Percentiles rank a stretch among this genome's conserved stretches.
Conservation (phyloP, 2,113 vertebrate species). For the Prunella himalayana region DNA sequence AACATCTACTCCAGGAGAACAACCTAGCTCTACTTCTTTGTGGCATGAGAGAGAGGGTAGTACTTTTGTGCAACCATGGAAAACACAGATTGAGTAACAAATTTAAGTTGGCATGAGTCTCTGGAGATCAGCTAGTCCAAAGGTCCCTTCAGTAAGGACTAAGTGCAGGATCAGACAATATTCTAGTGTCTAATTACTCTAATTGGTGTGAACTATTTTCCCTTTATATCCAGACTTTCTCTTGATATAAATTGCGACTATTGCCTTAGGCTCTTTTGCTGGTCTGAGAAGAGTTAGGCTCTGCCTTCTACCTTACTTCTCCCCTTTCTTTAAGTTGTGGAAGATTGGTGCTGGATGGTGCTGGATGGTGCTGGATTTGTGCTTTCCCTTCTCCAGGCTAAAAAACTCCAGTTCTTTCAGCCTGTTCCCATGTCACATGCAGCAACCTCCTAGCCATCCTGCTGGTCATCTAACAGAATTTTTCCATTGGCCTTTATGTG, state of each 20-base stretch:
- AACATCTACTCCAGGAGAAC: background rate
- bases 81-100: background rate
- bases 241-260: background rate
- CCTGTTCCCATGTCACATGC: rapidly evolving
- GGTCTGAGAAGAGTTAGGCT: background rate
- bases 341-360: background rate
- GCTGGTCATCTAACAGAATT: background rate
- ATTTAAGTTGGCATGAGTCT: background rate
- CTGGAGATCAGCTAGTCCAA: background rate
- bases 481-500: background rate
- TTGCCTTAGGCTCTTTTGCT: background rate
- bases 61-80: background rate
- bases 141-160: background rate
- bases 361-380: background rate
- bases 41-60: background rate
- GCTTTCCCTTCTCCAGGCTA: background rate
- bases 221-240: background rate
- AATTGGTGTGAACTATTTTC: background rate
- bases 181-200: background rate
- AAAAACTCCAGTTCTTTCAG: background rate
- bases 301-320: background rate
- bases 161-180: background rate
- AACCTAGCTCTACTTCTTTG: background rate
- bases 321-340: background rate
- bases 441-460: background rate